Evolutionary conservation across 2,113 vertebrate species (phyloP).

Genomic region (Verasper variegatus): DNA sequence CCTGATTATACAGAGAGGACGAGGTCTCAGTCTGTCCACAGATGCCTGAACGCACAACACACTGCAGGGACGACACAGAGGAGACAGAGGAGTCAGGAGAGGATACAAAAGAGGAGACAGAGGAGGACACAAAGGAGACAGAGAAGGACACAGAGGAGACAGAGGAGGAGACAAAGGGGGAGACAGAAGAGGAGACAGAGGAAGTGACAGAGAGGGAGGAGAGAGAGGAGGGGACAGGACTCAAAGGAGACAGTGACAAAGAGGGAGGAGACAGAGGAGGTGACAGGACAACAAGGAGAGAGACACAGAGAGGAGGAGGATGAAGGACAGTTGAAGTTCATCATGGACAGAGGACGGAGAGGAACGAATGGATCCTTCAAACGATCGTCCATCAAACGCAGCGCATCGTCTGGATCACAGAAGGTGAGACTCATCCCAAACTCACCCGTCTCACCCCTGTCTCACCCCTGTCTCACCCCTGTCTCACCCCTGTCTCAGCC

Average conservation of each 20-base stretch:
- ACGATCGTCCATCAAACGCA: constrained; percentile 81
- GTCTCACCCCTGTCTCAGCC: too few relatives aligned
- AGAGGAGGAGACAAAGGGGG: constrained; percentile 22
- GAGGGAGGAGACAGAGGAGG: neutral
- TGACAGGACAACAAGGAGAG: too few relatives aligned
- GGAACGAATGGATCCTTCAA: constrained; percentile 88
- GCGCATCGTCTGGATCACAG: constrained; percentile 85
- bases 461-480: too few relatives aligned
- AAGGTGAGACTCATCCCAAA: constrained; percentile 85
- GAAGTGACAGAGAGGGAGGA: neutral
- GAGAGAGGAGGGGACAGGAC: too few relatives aligned
- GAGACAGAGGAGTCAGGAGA: neutral
- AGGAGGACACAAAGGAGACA: too few relatives aligned
- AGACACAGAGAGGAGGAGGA: neutral
- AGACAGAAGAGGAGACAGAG: too few relatives aligned
- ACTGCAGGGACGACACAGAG: neutral
- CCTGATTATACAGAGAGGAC: constrained; percentile 85
- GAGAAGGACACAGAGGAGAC: neutral
- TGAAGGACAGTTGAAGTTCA: neutral
- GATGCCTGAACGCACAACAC: constrained; percentile 22
- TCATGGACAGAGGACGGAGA: constrained; percentile 30
- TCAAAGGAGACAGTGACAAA: neutral
- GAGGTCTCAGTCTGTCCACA: constrained; percentile 50
- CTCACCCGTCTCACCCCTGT: too few relatives aligned
- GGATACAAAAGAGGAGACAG: neutral